Percentiles rank a stretch among this genome's conserved stretches.
phyloP scores from a whole-genome alignment of 2,888 invertebrate species.

The Periphyllus acericola region DNA sequence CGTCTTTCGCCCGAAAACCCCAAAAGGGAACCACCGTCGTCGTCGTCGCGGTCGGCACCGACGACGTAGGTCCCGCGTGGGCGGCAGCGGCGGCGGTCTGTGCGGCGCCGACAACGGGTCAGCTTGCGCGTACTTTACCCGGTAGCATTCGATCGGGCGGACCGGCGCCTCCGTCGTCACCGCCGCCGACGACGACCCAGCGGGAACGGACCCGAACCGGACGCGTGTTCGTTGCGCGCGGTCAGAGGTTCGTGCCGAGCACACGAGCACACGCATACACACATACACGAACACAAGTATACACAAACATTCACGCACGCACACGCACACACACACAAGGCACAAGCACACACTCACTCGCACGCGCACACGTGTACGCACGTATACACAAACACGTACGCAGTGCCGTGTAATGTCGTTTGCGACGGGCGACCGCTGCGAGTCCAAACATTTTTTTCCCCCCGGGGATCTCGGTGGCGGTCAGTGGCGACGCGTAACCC shows the following conservation, averaged over 20 bases:
- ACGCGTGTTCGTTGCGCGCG: neutral
- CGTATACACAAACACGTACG: neutral
- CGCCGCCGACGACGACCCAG: neutral
- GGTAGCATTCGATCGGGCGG: constrained; percentile 14
- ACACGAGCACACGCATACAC: neutral
- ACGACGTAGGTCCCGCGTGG: neutral
- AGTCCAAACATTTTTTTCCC: too few species aligned
- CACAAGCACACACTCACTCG: too few species aligned
- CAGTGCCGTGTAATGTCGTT: too few species aligned
- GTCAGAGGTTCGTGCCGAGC: neutral
- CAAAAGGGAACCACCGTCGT: neutral
- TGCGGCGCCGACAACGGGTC: constrained; percentile 9
- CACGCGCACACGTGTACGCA: neutral
- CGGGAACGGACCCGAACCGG: neutral
- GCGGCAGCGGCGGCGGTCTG: neutral
- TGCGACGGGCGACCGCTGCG: too few species aligned
- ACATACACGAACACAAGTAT: neutral
- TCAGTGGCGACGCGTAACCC: too few species aligned
- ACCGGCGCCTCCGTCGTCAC: constrained; percentile 10
- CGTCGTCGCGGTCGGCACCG: neutral
- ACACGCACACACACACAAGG: neutral
- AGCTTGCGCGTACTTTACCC: neutral
- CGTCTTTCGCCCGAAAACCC: neutral
- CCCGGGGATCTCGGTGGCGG: too few species aligned
- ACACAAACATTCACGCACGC: neutral